Percentiles rank a stretch among this genome's conserved stretches.
Evolutionary conservation across 1,140 invertebrate genomes (phyloP).

Genomic region (Ceratosolen solmsi): DNA sequence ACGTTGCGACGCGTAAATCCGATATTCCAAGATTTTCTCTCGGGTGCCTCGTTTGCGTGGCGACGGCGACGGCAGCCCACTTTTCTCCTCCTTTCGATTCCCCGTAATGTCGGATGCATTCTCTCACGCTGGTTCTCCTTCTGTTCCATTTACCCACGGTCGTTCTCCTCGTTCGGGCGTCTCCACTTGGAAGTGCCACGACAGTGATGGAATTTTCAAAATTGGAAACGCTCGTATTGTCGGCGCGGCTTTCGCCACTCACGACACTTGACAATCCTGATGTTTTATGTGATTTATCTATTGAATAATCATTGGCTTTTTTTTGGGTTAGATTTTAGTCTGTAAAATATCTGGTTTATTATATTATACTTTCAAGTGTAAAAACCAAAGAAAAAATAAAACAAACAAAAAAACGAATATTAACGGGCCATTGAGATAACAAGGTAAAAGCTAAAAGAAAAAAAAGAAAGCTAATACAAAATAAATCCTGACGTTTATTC

Average conservation of each 20-base stretch:
- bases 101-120: slow-evolving; percentile 14
- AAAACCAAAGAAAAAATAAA: too few relatives aligned
- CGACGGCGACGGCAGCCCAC: not conserved
- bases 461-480: too few relatives aligned
- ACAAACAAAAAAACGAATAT: too few relatives aligned
- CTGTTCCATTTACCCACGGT: not conserved
- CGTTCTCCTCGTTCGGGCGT: not conserved
- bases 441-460: too few relatives aligned
- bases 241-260: not conserved
- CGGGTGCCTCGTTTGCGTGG: not conserved
- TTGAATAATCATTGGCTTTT: not conserved
- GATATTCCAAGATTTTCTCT: slow-evolving; percentile 33
- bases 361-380: too few relatives aligned
- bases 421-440: too few relatives aligned
- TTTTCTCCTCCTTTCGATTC: slow-evolving; percentile 1
- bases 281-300: not conserved
- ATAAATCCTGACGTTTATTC: too few relatives aligned
- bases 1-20: slow-evolving; percentile 11
- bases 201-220: slow-evolving; percentile 29
- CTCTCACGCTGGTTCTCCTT: not conserved
- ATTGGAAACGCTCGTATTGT: slow-evolving; percentile 24
- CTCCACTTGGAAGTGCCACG: not conserved
- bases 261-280: not conserved
- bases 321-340: not conserved
- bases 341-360: too few relatives aligned